Base-by-base conservation (phyloP, 2,888 invertebrate genomes). In the Epistrophe grossulariae region DNA sequence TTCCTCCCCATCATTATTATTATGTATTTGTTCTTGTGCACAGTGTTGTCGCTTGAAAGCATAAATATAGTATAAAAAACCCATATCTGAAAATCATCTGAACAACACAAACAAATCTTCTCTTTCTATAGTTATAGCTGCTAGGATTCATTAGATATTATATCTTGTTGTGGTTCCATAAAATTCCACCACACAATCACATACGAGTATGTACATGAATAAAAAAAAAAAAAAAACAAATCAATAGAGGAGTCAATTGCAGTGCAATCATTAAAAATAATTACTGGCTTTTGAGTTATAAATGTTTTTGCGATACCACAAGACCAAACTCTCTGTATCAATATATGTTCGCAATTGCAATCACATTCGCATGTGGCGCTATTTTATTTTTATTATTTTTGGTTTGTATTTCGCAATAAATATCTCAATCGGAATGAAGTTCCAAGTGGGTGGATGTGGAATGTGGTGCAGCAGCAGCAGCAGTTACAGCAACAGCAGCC, bases 371-470 rank as follows among this genome's bases (percentile, higher is more conserved):
- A 35, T 59, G 62, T 35, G 24, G 62, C 43, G 68, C 66, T 78
- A 43, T 72, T 62, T 31, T 38, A 10, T 68, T 43, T 50, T 52
- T 38, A 38, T 45, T 59, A 13, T 59, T 73, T n/a, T 31, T 45
- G 35, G 24, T 73, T 73, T 73, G 62, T 57, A 28, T 78, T 79
- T 71, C 48, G 83, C 74, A 87, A 83, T 87, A 83, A 87, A 83
- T 87, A 83, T 83, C 76, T 87, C 72, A 87, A 83, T 87, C 62
- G 87, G 87, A 87, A 87, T 87, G 87, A 83, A 87, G 87, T 83
- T 83, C 83, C 83, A 83, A 82, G 87, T 87, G 83, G 87, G 87
- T 79, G 87, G 76, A 76, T 79, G 83, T 83, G 87, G 87, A 87
- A 83, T 87, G 87, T 66, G 59, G 87, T 83, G 83, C 8, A 19